Evolutionary conservation across 1,140 invertebrate species (phyloP), one percentile per base, ranked within the genome.

Genomic region (Anastrepha obliqua): DNA sequence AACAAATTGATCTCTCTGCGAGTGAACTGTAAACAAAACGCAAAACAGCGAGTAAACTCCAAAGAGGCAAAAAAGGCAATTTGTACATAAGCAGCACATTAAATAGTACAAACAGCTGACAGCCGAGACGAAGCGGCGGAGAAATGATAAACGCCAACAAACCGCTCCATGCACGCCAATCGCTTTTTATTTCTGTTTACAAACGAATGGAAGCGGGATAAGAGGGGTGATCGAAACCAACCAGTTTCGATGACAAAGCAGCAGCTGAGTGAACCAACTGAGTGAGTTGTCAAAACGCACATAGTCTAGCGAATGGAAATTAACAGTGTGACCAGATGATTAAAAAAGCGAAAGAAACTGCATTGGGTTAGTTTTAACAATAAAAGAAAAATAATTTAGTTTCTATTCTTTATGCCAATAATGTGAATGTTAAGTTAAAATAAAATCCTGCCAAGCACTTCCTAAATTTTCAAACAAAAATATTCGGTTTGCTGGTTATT

Each of bases 241-340:
- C 74, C 15, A 55, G 74, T 62, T 64, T n/a, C 13, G 9, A 59
- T 62, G 58, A 60, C 70, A 78, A 42, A 20, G 15, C 39, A 39
- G 20, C 55, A 9, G 29, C 58, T 20, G 20, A 86, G 29, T 20
- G 13, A 60, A 47, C 85, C 39, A 86, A 59, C 59, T 62, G 62
- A 65, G 85, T 58, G 85, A 9, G 59, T 29, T 86, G 85, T 86
- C 85, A 86, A 86, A 85, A 85, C 51, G 51, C 51, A 51, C 81
- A 51, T 51, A 58, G 81, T 8, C 59, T 85, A 29, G 42, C 67
- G 67, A 74, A 74, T 74, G 67, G 15, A 74, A 74, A 74, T 74
- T 55, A 11, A 55, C 51, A 55, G 11, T 55, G 51, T 6, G 11
- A 55, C 51, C 51, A 55, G 51, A 6, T 55, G 51, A 11, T 29